phyloP scores from a whole-genome alignment of 2,888 invertebrate species.

The Helleia helle region DNA sequence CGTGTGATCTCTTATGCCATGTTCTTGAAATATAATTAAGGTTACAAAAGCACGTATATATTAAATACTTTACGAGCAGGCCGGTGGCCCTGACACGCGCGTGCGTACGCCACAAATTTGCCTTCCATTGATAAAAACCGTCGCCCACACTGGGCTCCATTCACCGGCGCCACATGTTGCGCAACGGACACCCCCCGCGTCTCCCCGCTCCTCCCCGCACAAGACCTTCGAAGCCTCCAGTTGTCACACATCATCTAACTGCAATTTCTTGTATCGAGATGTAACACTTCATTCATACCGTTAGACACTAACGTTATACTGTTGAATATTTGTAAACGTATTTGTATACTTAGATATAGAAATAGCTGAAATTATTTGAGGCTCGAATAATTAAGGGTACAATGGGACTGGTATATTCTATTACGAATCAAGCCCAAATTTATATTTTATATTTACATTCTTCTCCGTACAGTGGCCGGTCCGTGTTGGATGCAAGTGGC shows the following conservation, averaged over 20 bases:
- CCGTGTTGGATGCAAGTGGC: too few relatives aligned
- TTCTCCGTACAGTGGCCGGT: too few relatives aligned
- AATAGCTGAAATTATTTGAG: too few relatives aligned
- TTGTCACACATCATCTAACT: slow-evolving; percentile 23
- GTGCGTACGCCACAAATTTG: slow-evolving; percentile 65
- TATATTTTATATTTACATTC: too few relatives aligned
- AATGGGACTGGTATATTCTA: too few relatives aligned
- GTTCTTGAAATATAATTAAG: slow-evolving; percentile 7
- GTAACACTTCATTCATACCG: slow-evolving; percentile 20
- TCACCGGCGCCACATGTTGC: slow-evolving; percentile 63
- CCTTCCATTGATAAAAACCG: slow-evolving; percentile 71
- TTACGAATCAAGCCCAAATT: too few relatives aligned
- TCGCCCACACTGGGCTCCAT: slow-evolving; percentile 62
- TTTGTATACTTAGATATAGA: too few relatives aligned
- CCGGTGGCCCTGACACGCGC: slow-evolving; percentile 56
- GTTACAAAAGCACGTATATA: slow-evolving; percentile 37
- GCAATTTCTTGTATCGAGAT: slow-evolving; percentile 19
- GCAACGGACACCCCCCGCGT: slow-evolving; percentile 43
- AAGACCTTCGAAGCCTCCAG: slow-evolving; percentile 43
- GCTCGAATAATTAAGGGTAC: too few relatives aligned
- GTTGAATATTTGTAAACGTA: too few relatives aligned
- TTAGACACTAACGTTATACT: slow-evolving; percentile 15
- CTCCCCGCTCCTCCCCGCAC: slow-evolving; percentile 23
- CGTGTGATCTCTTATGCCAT: slow-evolving; percentile 1
- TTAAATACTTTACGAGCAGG: slow-evolving; percentile 37